Conservation (phyloP, 1,140 invertebrate species). For the Leptonema lineaticorne region DNA sequence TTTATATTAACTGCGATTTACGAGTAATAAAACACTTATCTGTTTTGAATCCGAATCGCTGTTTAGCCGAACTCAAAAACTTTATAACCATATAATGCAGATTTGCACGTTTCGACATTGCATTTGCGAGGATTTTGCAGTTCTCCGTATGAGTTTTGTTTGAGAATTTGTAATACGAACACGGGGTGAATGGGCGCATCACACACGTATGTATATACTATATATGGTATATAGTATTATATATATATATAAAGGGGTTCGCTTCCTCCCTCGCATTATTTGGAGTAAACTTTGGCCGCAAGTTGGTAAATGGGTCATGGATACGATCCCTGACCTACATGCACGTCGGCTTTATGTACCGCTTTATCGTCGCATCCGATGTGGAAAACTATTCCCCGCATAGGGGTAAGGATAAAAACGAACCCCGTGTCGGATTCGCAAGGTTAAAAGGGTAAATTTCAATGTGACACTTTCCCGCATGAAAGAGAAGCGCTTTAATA, state of each 20-base stretch:
- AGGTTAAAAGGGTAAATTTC: neutral
- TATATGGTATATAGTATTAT: no score
- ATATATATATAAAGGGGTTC: no score
- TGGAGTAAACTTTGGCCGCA: conserved; percentile 34
- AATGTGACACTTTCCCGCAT: neutral
- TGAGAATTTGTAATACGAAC: conserved; percentile 18
- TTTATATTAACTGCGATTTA: no score
- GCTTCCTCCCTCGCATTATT: conserved; percentile 17
- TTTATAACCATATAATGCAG: no score
- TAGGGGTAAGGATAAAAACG: neutral
- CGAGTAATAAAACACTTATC: no score
- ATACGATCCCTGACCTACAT: conserved; percentile 38
- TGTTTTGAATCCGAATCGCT: no score
- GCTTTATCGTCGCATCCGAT: conserved; percentile 22
- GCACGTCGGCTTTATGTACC: conserved; percentile 28
- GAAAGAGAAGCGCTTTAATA: no score
- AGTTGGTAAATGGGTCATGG: conserved; percentile 37
- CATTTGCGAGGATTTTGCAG: neutral
- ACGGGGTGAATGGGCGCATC: neutral
- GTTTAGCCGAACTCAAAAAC: no score
- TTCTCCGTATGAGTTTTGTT: neutral
- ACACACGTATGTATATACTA: no score
- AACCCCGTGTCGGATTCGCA: neutral
- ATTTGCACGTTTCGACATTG: neutral
- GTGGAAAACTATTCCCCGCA: neutral